Conservation (phyloP, 2,797 vertebrate species). For the Channallabes apus region DNA sequence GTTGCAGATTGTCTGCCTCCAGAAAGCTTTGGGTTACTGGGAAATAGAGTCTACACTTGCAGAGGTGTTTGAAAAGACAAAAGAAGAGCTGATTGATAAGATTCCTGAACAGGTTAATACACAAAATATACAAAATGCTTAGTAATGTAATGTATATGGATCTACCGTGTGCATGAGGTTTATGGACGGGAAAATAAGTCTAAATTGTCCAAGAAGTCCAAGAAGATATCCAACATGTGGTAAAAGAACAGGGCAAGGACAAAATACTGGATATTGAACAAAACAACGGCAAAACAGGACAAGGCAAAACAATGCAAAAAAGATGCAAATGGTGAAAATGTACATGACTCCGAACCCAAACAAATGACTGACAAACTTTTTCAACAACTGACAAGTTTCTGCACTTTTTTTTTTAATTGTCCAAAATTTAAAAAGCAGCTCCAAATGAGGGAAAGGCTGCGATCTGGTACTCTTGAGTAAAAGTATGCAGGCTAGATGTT, state of each 20-base stretch:
- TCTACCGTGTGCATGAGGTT: not conserved
- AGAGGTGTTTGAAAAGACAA: conserved; percentile 62
- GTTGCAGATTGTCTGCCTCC: conserved; percentile 71
- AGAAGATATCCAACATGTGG: not conserved
- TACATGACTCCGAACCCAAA: no score
- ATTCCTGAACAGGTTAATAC: conserved; percentile 65
- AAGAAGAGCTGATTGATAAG: conserved; percentile 58
- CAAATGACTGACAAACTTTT: no score
- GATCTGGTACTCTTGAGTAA: no score
- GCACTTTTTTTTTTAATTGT: no score
- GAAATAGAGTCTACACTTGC: conserved; percentile 63
- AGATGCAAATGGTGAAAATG: not conserved
- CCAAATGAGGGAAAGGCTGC: no score
- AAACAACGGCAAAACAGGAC: no score
- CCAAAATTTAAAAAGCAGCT: no score
- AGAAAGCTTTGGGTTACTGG: conserved; percentile 79
- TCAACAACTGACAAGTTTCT: no score
- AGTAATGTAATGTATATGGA: no score
- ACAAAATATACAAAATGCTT: no score
- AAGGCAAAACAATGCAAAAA: not conserved
- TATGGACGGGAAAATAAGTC: not conserved
- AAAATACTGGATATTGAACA: not conserved
- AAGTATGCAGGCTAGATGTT: no score
- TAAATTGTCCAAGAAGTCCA: no score
- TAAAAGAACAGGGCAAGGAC: not conserved